phyloP scores from a whole-genome alignment of 1,140 invertebrate genomes.

The Phymorhynchus buccinoides region DNA sequence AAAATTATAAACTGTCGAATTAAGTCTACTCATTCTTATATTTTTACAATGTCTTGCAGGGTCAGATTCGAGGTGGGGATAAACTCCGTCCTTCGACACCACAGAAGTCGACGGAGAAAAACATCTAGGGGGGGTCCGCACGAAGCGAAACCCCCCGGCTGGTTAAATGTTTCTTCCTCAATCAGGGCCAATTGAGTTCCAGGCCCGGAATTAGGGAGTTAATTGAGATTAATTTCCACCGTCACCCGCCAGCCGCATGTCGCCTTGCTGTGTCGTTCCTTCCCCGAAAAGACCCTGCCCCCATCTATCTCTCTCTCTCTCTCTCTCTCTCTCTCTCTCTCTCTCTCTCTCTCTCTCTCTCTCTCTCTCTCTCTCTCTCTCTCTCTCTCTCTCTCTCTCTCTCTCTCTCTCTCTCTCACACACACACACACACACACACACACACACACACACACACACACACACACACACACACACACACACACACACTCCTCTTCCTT shows the following conservation, averaged over 20 bases:
- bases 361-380: neutral
- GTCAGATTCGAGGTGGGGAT: neutral
- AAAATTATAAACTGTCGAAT: no score
- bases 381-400: neutral
- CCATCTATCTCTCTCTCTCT: neutral
- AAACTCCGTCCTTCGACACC: neutral
- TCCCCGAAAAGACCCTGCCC: neutral
- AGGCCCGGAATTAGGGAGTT: neutral
- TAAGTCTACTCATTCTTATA: neutral
- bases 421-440: no score
- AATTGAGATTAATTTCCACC: conserved; percentile 32
- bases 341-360: neutral
- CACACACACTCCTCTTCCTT: neutral
- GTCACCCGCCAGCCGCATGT: neutral
- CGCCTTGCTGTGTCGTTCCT: neutral
- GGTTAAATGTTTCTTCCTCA: conserved; percentile 25
- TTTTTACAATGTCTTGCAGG: neutral
- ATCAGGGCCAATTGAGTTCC: conserved; percentile 10
- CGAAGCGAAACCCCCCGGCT: neutral
- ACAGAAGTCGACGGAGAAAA: neutral
- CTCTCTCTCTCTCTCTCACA: neutral
- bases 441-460: no score
- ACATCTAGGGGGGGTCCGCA: neutral
- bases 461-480: neutral
- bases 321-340: neutral